Evolutionary conservation across 2,888 invertebrate genomes (phyloP).

Genomic region (Agrotis ipsilon): DNA sequence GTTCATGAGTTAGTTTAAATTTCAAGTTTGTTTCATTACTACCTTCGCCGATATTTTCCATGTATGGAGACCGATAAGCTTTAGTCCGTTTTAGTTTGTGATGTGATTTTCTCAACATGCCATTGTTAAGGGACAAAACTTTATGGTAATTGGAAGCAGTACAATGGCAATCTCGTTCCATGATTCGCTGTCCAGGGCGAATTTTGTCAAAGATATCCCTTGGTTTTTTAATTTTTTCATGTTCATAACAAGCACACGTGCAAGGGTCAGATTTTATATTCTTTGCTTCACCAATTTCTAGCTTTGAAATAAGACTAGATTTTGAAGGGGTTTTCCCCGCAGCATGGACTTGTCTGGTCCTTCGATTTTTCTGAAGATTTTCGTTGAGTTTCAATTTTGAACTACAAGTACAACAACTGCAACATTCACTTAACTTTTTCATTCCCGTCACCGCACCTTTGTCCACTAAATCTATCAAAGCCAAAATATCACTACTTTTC

Average conservation of each 20-base stretch:
- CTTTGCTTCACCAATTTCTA: constrained; percentile 67
- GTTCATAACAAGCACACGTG: constrained; percentile 70
- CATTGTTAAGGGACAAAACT: constrained; percentile 40
- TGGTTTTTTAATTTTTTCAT: constrained; percentile 62
- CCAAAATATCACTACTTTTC: constrained; percentile 67
- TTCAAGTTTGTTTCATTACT: constrained; percentile 14
- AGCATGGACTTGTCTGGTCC: constrained; percentile 51
- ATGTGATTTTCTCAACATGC: constrained; percentile 50
- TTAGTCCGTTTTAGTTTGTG: constrained; percentile 68
- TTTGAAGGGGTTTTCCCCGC: constrained; percentile 54
- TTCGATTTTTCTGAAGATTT: constrained; percentile 54
- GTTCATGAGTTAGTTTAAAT: constrained; percentile 9
- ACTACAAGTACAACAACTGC: constrained; percentile 77
- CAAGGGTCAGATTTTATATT: constrained; percentile 79
- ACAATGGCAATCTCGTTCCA: constrained; percentile 3
- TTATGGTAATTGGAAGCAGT: constrained; percentile 19
- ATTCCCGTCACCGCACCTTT: constrained; percentile 68
- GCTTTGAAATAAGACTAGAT: constrained; percentile 61
- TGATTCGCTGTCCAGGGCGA: constrained; percentile 26
- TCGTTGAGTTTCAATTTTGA: constrained; percentile 59
- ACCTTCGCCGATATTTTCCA: constrained; percentile 59
- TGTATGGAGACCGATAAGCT: constrained; percentile 53
- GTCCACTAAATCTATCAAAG: constrained; percentile 75
- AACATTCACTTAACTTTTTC: constrained; percentile 72
- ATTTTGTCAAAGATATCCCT: constrained; percentile 59